Percentiles rank a stretch among this genome's conserved stretches.
Evolutionary conservation across 2,797 vertebrate species (phyloP).

Genomic region (Lepilemur ruficaudatus): DNA sequence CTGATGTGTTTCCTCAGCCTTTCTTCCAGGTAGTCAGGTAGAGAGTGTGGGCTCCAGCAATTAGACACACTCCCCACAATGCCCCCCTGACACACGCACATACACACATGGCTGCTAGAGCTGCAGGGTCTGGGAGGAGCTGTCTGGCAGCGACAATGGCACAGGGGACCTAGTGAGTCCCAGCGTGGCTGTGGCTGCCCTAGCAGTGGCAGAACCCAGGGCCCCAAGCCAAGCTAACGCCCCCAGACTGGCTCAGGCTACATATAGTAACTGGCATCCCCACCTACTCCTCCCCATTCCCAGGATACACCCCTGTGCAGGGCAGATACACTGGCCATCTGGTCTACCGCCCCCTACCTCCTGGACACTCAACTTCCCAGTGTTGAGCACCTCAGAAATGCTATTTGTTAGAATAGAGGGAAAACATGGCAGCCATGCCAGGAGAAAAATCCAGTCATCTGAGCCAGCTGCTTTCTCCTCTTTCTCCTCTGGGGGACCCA

Average conservation of each 20-base stretch:
- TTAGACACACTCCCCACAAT: background rate
- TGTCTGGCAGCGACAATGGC: background rate
- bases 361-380: background rate
- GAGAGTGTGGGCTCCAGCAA: background rate
- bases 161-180: background rate
- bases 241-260: background rate
- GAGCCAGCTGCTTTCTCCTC: background rate
- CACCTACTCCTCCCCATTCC: background rate
- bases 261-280: accelerated
- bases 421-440: accelerated
- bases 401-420: background rate
- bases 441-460: background rate
- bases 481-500: background rate
- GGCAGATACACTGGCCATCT: background rate
- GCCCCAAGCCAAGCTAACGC: accelerated
- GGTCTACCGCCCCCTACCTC: background rate
- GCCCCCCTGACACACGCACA: background rate
- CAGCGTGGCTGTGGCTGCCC: too few relatives aligned
- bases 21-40: background rate
- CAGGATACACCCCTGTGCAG: background rate
- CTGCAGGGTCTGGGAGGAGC: background rate
- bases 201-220: background rate
- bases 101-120: background rate
- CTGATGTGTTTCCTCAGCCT: background rate
- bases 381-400: background rate